phyloP scores from a whole-genome alignment of 2,888 invertebrate species.

The Agriopis leucophaearia region DNA sequence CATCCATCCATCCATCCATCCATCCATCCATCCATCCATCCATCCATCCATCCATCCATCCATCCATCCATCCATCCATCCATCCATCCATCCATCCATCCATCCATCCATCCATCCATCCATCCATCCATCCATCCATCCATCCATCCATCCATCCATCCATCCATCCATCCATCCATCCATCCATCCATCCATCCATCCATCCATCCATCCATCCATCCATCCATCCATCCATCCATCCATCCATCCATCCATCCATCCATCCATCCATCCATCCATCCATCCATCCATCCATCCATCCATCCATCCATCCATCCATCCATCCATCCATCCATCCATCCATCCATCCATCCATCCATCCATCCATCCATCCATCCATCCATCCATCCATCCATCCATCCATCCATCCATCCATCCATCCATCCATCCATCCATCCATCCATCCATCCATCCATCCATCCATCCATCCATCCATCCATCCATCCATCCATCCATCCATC shows the following conservation, averaged over 20 bases:
- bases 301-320: conserved; percentile 1
- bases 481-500: conserved; percentile 17
- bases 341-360: conserved; percentile 13
- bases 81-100: conserved; percentile 15
- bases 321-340: background rate
- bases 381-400: conserved; percentile 17
- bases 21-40: conserved; percentile 1
- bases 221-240: conserved; percentile 12
- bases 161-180: conserved; percentile 16
- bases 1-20: conserved; percentile 1
- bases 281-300: conserved; percentile 1
- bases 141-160: conserved; percentile 15
- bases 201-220: conserved; percentile 17
- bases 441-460: conserved; percentile 17
- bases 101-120: conserved; percentile 16
- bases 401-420: conserved; percentile 17
- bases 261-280: background rate
- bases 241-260: background rate
- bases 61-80: conserved; percentile 4
- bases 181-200: conserved; percentile 21
- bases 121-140: conserved; percentile 14
- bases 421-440: conserved; percentile 17
- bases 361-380: conserved; percentile 18
- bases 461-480: conserved; percentile 17
- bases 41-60: conserved; percentile 1